Evolutionary conservation across 2,888 invertebrate species (phyloP), one percentile per base, ranked within the genome.

Genomic region (Leucania comma): DNA sequence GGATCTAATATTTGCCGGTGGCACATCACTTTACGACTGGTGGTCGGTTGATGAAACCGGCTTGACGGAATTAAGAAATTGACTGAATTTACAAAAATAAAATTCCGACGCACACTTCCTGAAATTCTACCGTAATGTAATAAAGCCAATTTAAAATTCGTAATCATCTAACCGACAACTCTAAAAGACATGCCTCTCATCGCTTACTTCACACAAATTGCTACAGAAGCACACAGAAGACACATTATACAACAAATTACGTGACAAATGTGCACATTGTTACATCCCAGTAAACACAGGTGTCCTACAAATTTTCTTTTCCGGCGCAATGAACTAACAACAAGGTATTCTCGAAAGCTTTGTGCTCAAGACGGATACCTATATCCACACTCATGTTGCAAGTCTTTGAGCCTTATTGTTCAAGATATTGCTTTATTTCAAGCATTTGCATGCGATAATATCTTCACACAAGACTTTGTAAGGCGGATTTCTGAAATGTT

Each of bases 251-350:
- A 57, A 62, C 29, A 26, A 54, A 68, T 64, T 48, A 26, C 59
- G 32, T 26, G 48, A 46, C 63, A 57, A 35, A 51, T 56, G 56
- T 58, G 35, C 65, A 59, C 65, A 69, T 72, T 68, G 66, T 81
- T 73, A 78, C 68, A 60, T 68, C 35, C 20, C 60, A 70, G 69
- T 63, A 57, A 72, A 62, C 67, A 68, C 72, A 72, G 65, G 65
- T 73, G 81, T 82, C 66, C 71, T 73, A 71, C 68, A 84, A 84
- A 84, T 76, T 81, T 78, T 78, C 80, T 83, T 79, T 86, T 76
- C 72, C 68, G 61, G 75, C 54, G 73, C 76, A 78, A 65, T 76
- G 78, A 78, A 66, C 84, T 75, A 81, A 81, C 71, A 83, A 83
- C 70, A 65, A 69, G 65, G 70, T 65, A 68, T 81, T 70, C 80